Evolutionary conservation across 2,113 vertebrate species (phyloP), one percentile per base, ranked within the genome.

Genomic region (Lucifuga dentata): DNA sequence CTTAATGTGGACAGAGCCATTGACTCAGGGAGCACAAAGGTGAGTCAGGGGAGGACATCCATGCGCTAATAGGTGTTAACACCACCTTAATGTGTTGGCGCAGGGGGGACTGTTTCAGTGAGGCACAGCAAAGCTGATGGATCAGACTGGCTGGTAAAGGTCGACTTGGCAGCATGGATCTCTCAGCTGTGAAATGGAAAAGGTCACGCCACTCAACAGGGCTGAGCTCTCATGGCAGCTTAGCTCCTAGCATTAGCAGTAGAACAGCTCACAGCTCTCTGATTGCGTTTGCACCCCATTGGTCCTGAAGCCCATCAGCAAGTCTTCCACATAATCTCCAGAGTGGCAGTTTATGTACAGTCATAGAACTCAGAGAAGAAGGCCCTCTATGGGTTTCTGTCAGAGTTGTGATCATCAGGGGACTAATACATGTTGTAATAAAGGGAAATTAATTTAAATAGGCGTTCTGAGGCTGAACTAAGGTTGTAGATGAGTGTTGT

Each of bases 21-120:
- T 94, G 94, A 98, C 97, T 99, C 97, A 98, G 98, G 98, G 96
- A 98, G 97, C 96, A 98, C 96, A 96, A 95, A 97, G 95, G 98
- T 99, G 88, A 97, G 97, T 83, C 49, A 26, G 43, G 48, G 29
- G 65, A 68, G 67, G 70, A 69, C 81, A 70, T 81, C 61, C 29
- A 2, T 40, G 64, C 48, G 72, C 69, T 86, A 88, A 82, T 89
- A 56, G 76, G 78, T 83, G 78, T 88, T 88, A 87, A 86, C 84
- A 85, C 69, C 70, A 73, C 80, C 77, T 76, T 88, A 86, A 90
- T 82, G 84, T 76, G 71, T 80, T 67, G 66, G 51, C 73, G 78
- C 71, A 85, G 85, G 33, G 74, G 55, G 75, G 73, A 51, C 57
- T 60, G 66, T 73, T 74, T 68, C 73, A 76, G 48, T 60, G 74